Base-by-base conservation (phyloP, 53 echinoderm and acorn worm species). In the Crossaster papposus region DNA sequence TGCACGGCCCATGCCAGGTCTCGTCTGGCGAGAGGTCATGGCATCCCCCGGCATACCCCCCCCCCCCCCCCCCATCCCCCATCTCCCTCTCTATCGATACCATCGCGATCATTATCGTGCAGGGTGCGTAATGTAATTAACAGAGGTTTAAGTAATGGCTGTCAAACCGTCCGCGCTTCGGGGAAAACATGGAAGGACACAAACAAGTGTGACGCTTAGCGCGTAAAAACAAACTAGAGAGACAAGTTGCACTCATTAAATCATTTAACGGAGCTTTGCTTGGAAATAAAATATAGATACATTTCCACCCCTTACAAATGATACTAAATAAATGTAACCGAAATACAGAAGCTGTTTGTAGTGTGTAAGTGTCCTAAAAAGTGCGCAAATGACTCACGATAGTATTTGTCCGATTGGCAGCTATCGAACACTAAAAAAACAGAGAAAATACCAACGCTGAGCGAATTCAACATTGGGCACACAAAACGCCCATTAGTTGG, bases 61-160 rank as follows among this genome's bases (percentile, higher is more conserved):
- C 44, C 44, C 9, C 44, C 62, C 32, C 32, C 20, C 79, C 24
- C 71, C 20, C n/a, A 2, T 82, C 17, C 68, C 6, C 7, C 20
- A 53, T 37, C 52, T 70, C 80, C 31, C 58, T 17, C 23, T 54
- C 72, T 22, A 85, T 87, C 76, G 87, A 77, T 63, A 36, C 14
- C 17, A 24, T 64, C 23, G 3, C 18, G 55, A 77, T 77, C 14
- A 23, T 87, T 63, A 77, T 87, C 87, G 77, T 30, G 34, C 85
- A 50, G 62, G 87, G 63, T 77, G 77, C 76, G 77, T 87, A 87
- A 87, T 87, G 75, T 28, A 87, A 87, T 87, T 87, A 87, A 77
- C 74, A 38, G n/a, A 44, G 87, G 63, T 87, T 87, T 87, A 77
- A 75, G 87, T 58, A 62, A 87, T 54, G 76, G 87, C 36, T 31